phyloP scores from a whole-genome alignment of 2,113 vertebrate species.

The Leiothrix lutea region DNA sequence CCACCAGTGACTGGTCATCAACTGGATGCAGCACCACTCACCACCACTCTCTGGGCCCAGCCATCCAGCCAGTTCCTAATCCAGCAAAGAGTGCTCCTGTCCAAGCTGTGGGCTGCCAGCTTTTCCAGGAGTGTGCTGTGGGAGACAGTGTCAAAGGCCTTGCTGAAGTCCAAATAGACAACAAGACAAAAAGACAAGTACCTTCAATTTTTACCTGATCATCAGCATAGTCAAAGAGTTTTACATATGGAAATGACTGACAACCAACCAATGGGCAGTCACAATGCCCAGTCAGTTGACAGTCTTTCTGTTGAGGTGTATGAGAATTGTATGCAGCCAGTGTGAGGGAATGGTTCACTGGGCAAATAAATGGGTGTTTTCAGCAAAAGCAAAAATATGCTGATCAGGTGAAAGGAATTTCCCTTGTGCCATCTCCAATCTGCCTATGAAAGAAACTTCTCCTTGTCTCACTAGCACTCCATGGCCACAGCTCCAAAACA shows the following conservation, averaged over 20 bases:
- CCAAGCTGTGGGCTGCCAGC: neutral
- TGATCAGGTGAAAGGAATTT: neutral
- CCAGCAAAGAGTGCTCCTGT: neutral
- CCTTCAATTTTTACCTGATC: conserved; percentile 16
- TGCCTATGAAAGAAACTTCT: neutral
- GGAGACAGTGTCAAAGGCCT: neutral
- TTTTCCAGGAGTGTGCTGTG: neutral
- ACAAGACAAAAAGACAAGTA: neutral
- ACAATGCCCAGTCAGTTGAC: neutral
- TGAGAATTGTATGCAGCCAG: neutral
- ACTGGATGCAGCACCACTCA: neutral
- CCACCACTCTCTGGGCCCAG: fast-evolving
- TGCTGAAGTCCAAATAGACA: neutral
- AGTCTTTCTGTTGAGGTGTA: neutral
- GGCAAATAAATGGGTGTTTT: neutral
- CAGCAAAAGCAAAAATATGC: neutral
- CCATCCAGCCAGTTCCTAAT: neutral
- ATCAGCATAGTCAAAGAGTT: neutral
- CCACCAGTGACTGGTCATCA: fast-evolving
- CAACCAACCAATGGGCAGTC: neutral
- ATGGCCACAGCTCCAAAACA: neutral
- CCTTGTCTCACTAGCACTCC: neutral
- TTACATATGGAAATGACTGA: neutral
- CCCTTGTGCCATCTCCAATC: neutral
- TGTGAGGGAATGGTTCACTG: neutral